Percentiles rank a stretch among this genome's conserved stretches.
Evolutionary conservation across 2,888 invertebrate genomes (phyloP).

Genomic region (Caenorhabditis sp.): DNA sequence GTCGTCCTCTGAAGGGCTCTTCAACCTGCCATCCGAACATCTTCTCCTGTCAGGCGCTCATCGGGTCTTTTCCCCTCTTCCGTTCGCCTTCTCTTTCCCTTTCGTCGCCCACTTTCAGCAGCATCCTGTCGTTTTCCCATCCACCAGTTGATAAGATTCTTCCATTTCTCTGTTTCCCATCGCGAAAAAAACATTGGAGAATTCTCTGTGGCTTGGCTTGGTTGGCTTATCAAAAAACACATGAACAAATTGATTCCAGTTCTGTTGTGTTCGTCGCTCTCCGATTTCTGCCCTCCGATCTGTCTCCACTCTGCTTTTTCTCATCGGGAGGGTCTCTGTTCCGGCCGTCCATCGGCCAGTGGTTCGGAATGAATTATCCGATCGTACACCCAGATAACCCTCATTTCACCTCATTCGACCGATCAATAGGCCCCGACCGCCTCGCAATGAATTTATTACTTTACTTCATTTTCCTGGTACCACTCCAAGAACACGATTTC

Average conservation of each 20-base stretch:
- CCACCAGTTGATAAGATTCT: constrained; percentile 11
- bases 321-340: not conserved
- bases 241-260: constrained; percentile 9
- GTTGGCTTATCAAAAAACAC: constrained; percentile 17
- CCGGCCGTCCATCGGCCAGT: constrained; percentile 7
- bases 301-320: not conserved
- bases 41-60: constrained; percentile 2
- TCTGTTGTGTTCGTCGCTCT: constrained; percentile 7
- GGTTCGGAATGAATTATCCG: constrained; percentile 19
- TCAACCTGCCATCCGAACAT: constrained; percentile 28
- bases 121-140: constrained; percentile 8
- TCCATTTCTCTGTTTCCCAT: not conserved
- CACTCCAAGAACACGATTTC: too few relatives aligned
- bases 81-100: not conserved
- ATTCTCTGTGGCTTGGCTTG: not conserved
- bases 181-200: constrained; percentile 8
- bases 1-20: constrained; percentile 25
- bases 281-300: constrained; percentile 5
- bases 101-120: constrained; percentile 8
- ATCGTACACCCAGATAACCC: constrained; percentile 18
- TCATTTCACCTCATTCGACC: constrained; percentile 21
- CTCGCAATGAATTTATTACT: constrained; percentile 3
- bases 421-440: constrained; percentile 14
- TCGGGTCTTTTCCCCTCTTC: not conserved
- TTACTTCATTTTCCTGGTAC: not conserved